A percentile compares a stretch with the other conserved stretches of the same genome.
Evolutionary conservation across 1,140 invertebrate species (phyloP).

Genomic region (Heliothis subflexa): DNA sequence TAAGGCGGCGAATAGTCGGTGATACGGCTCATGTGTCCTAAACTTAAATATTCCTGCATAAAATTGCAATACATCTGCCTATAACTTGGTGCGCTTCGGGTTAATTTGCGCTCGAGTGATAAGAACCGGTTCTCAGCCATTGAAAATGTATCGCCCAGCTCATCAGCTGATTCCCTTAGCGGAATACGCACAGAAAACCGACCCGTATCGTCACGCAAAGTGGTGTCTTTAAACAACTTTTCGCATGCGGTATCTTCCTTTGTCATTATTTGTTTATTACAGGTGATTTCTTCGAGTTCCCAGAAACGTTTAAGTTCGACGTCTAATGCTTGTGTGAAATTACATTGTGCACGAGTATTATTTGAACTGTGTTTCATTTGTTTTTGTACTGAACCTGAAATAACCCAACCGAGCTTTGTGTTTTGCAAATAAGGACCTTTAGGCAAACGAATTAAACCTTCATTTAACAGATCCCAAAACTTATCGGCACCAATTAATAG

Average conservation of each 20-base stretch:
- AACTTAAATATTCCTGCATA: slow-evolving; percentile 53
- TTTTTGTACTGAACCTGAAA: slow-evolving; percentile 34
- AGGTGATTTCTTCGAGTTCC: not conserved
- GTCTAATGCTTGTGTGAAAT: not conserved
- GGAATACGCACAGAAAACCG: slow-evolving; percentile 18
- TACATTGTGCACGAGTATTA: not conserved
- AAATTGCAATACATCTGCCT: slow-evolving; percentile 53
- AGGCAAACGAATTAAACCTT: slow-evolving; percentile 38
- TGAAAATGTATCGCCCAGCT: not conserved
- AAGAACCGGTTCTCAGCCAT: not conserved
- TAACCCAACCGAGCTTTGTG: slow-evolving; percentile 52
- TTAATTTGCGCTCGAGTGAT: not conserved
- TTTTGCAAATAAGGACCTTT: slow-evolving; percentile 53
- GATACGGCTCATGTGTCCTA: slow-evolving; percentile 52
- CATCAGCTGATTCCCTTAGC: not conserved
- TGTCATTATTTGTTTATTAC: not conserved
- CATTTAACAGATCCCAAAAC: slow-evolving; percentile 54
- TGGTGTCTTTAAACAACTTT: slow-evolving; percentile 5
- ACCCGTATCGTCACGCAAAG: not conserved
- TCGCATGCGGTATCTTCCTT: not conserved
- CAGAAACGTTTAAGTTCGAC: not conserved
- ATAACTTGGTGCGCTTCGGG: slow-evolving; percentile 34
- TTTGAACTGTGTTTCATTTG: not conserved
- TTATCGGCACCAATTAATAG: slow-evolving; percentile 52
- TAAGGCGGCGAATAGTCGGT: slow-evolving; percentile 26